Base-by-base conservation (phyloP, 1,140 invertebrate genomes). In the Frieseomelitta varia region DNA sequence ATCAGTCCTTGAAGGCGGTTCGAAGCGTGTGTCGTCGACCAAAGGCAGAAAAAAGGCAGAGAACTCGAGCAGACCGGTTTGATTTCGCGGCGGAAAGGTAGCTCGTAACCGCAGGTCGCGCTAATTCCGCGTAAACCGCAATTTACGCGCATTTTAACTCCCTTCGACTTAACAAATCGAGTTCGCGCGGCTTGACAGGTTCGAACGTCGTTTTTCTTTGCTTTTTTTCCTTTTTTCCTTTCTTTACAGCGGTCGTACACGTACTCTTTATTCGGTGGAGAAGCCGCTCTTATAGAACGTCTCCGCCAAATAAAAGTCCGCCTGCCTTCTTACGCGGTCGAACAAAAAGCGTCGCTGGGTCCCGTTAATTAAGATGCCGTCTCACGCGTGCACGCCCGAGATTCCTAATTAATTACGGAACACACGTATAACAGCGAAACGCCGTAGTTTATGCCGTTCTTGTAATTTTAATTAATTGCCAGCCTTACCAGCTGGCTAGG, bases 291-390 rank as follows among this genome's bases (percentile, higher is more conserved):
- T 47, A 56, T 63, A 53, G 53, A 19, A 19, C 30, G 39, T 27
- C 19, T 51, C 27, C 55, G 81, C 67, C 56, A 61, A 79, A 79
- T 84, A 72, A 84, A 79, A 84, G 67, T 84, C 30, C 76, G 53
- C 75, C 47, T 12, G 67, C 24, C 81, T 51, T 72, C 81, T 72
- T 79, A 58, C 63, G 61, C 47, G 6, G 19, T 30, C 61, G 63
- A 56, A 53, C 21, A n/a, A 27, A 61, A 77, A 78, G 27, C 74
- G 2, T 4, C 21, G 24, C n/a, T 4, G 67, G n/a, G 68, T 10
- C 68, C 55, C 63, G 72, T 72, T 79, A 79, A 84, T 84, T 84
- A 84, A 84, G 76, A 84, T 61, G 81, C 81, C 67, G 65, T 63
- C 67, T 63, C 65, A 71, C 81, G 76, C 75, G 73, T 67, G 81